A percentile compares a stretch with the other conserved stretches of the same genome.
These are phyloP conservation scores for Adela reaumurella DNA, from an alignment of 2,888 invertebrate species.

Conservation along the genomic window DNA sequence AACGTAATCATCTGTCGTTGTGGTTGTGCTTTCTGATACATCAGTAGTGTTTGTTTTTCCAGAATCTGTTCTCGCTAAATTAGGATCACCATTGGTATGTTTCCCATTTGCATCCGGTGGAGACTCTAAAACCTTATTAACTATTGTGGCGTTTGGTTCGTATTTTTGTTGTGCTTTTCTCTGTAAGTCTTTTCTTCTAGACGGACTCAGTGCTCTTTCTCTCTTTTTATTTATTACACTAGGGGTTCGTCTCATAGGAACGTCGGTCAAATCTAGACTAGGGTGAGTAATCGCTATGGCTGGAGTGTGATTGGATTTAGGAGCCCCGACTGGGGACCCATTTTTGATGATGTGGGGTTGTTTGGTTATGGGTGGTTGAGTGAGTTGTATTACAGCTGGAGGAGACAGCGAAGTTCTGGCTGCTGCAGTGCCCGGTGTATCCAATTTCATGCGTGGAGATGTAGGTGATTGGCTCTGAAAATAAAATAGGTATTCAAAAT, in stretches of 20 bases:
- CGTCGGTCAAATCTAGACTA: conserved; percentile 44
- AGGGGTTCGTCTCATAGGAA: conserved; percentile 45
- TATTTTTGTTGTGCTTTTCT: conserved; percentile 32
- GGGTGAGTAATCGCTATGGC: conserved; percentile 59
- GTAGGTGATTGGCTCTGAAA: conserved; percentile 50
- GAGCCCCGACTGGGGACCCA: conserved; percentile 24
- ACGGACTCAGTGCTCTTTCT: conserved; percentile 49
- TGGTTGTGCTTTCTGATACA: conserved; percentile 81
- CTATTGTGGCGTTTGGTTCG: conserved; percentile 39
- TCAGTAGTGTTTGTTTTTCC: conserved; percentile 71
- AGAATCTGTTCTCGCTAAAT: conserved; percentile 67
- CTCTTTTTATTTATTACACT: conserved; percentile 51
- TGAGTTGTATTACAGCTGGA: conserved; percentile 43
- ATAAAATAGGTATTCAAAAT: conserved; percentile 6
- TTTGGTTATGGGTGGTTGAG: conserved; percentile 42
- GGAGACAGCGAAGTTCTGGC: conserved; percentile 40
- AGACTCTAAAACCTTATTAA: conserved; percentile 35
- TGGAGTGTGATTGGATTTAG: conserved; percentile 42
- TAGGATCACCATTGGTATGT: conserved; percentile 36
- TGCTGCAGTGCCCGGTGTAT: conserved; percentile 30
- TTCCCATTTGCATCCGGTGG: conserved; percentile 34
- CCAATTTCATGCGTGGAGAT: conserved; percentile 49
- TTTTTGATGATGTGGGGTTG: conserved; percentile 41
- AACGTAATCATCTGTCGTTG: conserved; percentile 81
- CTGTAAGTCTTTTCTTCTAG: conserved; percentile 45